Conservation (phyloP, 2,113 vertebrate species). For the Todiramphus saurophagus region DNA sequence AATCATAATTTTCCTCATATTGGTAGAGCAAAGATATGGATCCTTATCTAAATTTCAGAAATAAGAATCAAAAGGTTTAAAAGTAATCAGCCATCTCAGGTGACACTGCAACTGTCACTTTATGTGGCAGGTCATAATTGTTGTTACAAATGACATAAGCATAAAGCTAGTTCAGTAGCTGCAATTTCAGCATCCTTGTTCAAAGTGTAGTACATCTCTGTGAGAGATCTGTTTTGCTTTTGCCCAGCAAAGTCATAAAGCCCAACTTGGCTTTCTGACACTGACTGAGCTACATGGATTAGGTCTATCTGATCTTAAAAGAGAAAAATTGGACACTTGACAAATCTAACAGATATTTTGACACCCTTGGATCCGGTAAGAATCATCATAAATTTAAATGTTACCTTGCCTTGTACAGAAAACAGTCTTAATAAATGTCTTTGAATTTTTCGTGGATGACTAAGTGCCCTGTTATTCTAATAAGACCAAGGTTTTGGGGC, state of each 20-base stretch:
- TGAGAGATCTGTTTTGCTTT: conserved; percentile 38
- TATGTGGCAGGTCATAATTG: background rate
- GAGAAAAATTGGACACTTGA: conserved; percentile 62
- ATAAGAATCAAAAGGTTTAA: background rate
- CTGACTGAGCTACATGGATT: conserved; percentile 45
- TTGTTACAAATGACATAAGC: conserved; percentile 7
- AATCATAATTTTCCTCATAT: background rate
- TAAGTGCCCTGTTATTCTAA: conserved; percentile 56
- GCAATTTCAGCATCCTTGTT: conserved; percentile 1
- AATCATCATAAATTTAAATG: conserved; percentile 69
- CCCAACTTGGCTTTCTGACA: conserved; percentile 54
- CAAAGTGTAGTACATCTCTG: background rate
- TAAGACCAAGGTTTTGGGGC: conserved; percentile 44
- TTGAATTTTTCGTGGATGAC: conserved; percentile 73
- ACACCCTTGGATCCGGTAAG: conserved; percentile 64
- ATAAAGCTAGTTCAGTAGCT: background rate
- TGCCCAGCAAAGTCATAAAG: conserved; percentile 51
- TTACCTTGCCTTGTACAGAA: conserved; percentile 64
- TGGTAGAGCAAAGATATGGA: background rate
- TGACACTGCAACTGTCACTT: background rate
- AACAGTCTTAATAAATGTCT: conserved; percentile 67
- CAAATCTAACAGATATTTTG: conserved; percentile 64
- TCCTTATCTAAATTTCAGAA: background rate
- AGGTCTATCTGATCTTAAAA: conserved; percentile 66
- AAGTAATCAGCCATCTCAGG: background rate